These are phyloP conservation scores for Drosophila mayaguana DNA, from an alignment of 2,888 invertebrate species.

Conservation along the genomic window DNA sequence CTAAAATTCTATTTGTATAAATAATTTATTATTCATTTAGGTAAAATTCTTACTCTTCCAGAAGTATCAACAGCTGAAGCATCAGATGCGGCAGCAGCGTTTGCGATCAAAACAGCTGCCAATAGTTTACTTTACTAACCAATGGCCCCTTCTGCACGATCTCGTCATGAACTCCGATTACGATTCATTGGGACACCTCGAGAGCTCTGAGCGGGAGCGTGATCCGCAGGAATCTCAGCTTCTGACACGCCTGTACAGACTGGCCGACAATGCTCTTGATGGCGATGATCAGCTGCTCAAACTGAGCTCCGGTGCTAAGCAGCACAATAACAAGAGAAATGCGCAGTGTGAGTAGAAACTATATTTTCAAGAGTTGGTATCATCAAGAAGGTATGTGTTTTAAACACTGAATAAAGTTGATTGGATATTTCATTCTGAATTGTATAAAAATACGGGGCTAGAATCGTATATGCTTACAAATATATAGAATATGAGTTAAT, in stretches of 20 bases:
- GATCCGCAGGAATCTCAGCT: conserved; percentile 40
- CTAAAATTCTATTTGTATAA: not conserved
- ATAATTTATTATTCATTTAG: not conserved
- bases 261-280: conserved; percentile 45
- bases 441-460: too few relatives aligned
- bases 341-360: conserved; percentile 81
- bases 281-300: conserved; percentile 40
- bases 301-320: conserved; percentile 59
- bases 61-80: conserved; percentile 26
- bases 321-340: conserved; percentile 83
- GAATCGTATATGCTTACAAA: too few relatives aligned
- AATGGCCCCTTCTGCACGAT: conserved; percentile 81
- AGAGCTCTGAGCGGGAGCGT: conserved; percentile 42
- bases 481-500: too few relatives aligned
- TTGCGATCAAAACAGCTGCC: conserved; percentile 45
- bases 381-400: not conserved
- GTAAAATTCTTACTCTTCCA: conserved; percentile 10
- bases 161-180: conserved; percentile 74
- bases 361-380: not conserved
- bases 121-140: conserved; percentile 64
- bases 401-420: not conserved
- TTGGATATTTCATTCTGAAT: not conserved
- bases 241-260: conserved; percentile 67
- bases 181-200: conserved; percentile 43
- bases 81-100: not conserved